Conservation (phyloP, 2,888 invertebrate species). For the Conchocele bisecta region DNA sequence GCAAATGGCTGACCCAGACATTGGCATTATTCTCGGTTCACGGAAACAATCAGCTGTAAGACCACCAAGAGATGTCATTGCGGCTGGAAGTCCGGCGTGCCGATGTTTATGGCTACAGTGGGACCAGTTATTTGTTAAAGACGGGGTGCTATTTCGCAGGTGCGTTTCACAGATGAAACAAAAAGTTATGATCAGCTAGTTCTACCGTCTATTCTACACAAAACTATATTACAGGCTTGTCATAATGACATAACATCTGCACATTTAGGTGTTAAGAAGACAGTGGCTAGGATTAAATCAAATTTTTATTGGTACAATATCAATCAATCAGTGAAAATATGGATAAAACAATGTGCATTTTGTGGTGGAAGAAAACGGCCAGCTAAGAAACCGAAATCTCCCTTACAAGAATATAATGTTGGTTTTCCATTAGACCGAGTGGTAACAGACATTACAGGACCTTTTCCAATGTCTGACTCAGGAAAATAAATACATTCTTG, state of each 20-base stretch:
- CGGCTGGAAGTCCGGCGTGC: background rate
- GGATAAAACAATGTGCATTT: conserved; percentile 15
- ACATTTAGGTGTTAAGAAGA: conserved; percentile 22
- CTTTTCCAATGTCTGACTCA: conserved; percentile 28
- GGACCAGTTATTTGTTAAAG: conserved; percentile 4
- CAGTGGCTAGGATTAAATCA: conserved; percentile 1
- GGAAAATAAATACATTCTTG: conserved; percentile 45
- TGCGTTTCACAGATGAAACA: background rate
- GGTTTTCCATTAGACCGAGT: conserved; percentile 52
- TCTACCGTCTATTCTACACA: background rate
- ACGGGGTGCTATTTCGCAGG: conserved; percentile 17
- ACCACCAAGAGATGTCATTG: conserved; percentile 12
- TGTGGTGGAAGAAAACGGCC: conserved; percentile 24
- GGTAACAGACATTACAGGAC: conserved; percentile 48
- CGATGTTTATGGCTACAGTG: conserved; percentile 22
- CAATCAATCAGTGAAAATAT: conserved; percentile 1
- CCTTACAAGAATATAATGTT: conserved; percentile 18
- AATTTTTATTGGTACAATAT: conserved; percentile 20
- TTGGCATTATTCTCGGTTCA: background rate
- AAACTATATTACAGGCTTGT: background rate
- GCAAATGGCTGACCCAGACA: too few species aligned
- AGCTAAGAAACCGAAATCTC: conserved; percentile 1
- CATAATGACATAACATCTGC: background rate
- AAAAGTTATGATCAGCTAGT: background rate
- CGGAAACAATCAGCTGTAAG: background rate